Evolutionary conservation across 1,140 invertebrate species (phyloP).

Genomic region (Artemia franciscana): DNA sequence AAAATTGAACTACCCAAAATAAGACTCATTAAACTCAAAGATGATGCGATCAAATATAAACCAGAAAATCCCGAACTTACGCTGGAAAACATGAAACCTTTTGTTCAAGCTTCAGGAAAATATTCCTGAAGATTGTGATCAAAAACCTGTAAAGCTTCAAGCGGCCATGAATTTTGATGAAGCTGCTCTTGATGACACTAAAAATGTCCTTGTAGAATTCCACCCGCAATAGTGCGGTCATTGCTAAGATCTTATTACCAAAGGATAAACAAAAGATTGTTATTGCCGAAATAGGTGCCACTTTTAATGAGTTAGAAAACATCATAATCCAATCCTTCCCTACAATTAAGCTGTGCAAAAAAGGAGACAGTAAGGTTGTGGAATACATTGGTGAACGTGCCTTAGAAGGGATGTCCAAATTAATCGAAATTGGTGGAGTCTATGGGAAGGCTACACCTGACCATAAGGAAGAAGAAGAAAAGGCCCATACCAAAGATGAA

Average conservation of each 20-base stretch:
- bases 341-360: conserved; percentile 84
- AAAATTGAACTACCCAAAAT: conserved; percentile 73
- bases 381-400: too few species aligned
- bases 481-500: too few species aligned
- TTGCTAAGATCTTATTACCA: conserved; percentile 86
- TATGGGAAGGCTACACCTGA: too few species aligned
- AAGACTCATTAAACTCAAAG: conserved; percentile 76
- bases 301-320: conserved; percentile 85
- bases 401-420: too few species aligned
- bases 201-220: conserved; percentile 94
- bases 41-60: conserved; percentile 97
- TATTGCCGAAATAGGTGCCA: conserved; percentile 96
- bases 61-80: conserved; percentile 52
- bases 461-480: too few species aligned
- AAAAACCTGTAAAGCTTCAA: conserved; percentile 74
- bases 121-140: conserved; percentile 90
- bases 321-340: conserved; percentile 88
- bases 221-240: conserved; percentile 96
- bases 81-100: conserved; percentile 48
- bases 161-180: conserved; percentile 90
- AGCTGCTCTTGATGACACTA: conserved; percentile 62
- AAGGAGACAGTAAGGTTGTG: conserved; percentile 71
- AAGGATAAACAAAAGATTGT: conserved; percentile 59
- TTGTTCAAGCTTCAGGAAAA: conserved; percentile 76
- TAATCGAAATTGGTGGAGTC: too few species aligned